A percentile compares a stretch with the other conserved stretches of the same genome.
phyloP scores from a whole-genome alignment of 2,113 vertebrate genomes.

The Taurulus bubalis region DNA sequence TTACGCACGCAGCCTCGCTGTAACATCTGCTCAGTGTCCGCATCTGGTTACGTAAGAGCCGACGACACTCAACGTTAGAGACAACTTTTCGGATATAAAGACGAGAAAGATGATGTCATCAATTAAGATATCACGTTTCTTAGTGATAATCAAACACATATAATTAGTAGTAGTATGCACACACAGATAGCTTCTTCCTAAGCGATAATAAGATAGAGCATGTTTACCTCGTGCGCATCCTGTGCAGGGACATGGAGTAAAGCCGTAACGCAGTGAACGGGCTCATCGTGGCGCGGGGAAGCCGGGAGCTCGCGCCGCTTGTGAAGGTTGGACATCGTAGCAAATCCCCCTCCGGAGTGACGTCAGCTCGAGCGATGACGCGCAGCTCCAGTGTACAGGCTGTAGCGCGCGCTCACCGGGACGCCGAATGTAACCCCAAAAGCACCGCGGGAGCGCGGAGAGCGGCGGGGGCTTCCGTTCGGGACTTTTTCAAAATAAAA shows the following conservation, averaged over 20 bases:
- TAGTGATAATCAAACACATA: not conserved
- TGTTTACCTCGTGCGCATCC: constrained; percentile 67
- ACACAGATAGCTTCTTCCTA: not conserved
- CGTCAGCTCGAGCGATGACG: constrained; percentile 64
- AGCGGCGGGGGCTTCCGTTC: constrained; percentile 32
- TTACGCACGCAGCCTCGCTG: constrained; percentile 25
- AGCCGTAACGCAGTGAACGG: constrained; percentile 2
- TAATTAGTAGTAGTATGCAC: not conserved
- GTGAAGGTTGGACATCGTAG: constrained; percentile 78
- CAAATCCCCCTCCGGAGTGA: constrained; percentile 69
- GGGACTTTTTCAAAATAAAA: constrained; percentile 57
- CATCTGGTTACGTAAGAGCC: constrained; percentile 72
- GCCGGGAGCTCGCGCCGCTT: constrained; percentile 67
- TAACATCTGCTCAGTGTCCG: constrained; percentile 63
- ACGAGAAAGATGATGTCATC: not conserved
- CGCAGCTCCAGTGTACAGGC: constrained; percentile 38
- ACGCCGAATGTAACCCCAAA: constrained; percentile 54
- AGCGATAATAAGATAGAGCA: not conserved
- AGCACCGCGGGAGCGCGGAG: constrained; percentile 59
- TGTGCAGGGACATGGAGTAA: constrained; percentile 15
- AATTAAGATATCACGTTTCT: fast-evolving
- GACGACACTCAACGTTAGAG: constrained; percentile 27
- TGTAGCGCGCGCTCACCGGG: constrained; percentile 64
- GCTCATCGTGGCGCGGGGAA: constrained; percentile 55
- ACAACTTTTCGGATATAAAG: constrained; percentile 61